Conservation (phyloP, 2,797 vertebrate species). For the Mus spretus region DNA sequence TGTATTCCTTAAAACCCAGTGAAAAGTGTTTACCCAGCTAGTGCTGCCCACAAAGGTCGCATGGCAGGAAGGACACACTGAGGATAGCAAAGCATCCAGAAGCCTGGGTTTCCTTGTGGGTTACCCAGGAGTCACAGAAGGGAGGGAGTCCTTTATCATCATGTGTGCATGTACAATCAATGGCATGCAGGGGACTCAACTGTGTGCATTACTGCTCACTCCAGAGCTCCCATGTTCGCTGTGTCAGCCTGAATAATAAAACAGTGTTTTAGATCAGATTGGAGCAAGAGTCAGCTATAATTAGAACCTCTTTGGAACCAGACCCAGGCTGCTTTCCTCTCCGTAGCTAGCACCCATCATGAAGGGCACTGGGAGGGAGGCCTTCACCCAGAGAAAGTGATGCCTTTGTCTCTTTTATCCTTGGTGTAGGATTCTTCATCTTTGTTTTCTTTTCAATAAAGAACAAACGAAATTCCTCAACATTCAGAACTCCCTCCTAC, state of each 20-base stretch:
- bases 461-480: conserved; percentile 33
- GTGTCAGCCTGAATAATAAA: conserved; percentile 75
- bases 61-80: conserved; percentile 41
- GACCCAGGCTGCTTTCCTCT: conserved; percentile 71
- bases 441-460: conserved; percentile 34
- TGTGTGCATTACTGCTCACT: conserved; percentile 68
- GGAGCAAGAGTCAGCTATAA: conserved; percentile 72
- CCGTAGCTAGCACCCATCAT: conserved; percentile 47
- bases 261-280: conserved; percentile 78
- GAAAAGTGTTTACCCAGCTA: not conserved
- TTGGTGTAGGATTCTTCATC: not conserved
- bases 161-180: not conserved
- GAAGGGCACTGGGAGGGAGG: conserved; percentile 61
- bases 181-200: conserved; percentile 51
- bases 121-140: not conserved
- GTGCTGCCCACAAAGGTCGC: not conserved
- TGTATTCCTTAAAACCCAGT: not conserved
- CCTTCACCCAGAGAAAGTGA: not conserved
- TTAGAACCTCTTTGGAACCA: conserved; percentile 74
- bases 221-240: conserved; percentile 20
- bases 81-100: conserved; percentile 26
- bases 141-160: not conserved
- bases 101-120: not conserved
- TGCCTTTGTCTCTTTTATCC: conserved; percentile 70
- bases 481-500: not conserved